These are phyloP conservation scores for Coecobrya sp. DNA, from an alignment of 2,888 invertebrate species.

Conservation along the genomic window DNA sequence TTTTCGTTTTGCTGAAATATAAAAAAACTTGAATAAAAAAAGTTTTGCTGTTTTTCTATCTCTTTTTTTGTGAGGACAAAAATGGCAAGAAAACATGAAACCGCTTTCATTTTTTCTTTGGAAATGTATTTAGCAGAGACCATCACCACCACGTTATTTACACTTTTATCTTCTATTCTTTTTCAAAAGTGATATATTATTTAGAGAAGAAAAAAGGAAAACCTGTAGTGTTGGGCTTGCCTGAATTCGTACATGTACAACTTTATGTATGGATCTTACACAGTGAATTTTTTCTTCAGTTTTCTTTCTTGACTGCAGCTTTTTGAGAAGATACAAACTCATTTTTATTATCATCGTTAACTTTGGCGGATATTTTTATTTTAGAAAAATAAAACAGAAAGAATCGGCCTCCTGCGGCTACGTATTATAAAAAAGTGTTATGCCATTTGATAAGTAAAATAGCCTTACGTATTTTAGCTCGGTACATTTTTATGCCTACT, in stretches of 20 bases:
- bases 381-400: slow-evolving; percentile 66
- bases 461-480: slow-evolving; percentile 38
- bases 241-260: neutral
- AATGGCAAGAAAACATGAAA: slow-evolving; percentile 68
- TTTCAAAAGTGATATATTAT: slow-evolving; percentile 47
- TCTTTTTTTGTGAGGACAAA: slow-evolving; percentile 26
- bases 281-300: neutral
- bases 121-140: neutral
- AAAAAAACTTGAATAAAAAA: slow-evolving; percentile 33
- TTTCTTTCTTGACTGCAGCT: neutral
- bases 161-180: slow-evolving; percentile 29
- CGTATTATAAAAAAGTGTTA: slow-evolving; percentile 63
- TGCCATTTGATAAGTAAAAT: slow-evolving; percentile 71
- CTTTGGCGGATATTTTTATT: slow-evolving; percentile 50
- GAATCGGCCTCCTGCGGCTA: slow-evolving; percentile 73
- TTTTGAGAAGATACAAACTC: neutral
- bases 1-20: neutral
- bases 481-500: neutral
- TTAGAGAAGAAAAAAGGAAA: neutral
- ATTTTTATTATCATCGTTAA: slow-evolving; percentile 48
- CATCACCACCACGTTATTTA: slow-evolving; percentile 44
- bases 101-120: slow-evolving; percentile 60
- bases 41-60: neutral
- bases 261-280: neutral
- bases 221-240: neutral